These are phyloP conservation scores for Andricus curvator DNA, from an alignment of 2,888 invertebrate genomes.

Conservation along the genomic window DNA sequence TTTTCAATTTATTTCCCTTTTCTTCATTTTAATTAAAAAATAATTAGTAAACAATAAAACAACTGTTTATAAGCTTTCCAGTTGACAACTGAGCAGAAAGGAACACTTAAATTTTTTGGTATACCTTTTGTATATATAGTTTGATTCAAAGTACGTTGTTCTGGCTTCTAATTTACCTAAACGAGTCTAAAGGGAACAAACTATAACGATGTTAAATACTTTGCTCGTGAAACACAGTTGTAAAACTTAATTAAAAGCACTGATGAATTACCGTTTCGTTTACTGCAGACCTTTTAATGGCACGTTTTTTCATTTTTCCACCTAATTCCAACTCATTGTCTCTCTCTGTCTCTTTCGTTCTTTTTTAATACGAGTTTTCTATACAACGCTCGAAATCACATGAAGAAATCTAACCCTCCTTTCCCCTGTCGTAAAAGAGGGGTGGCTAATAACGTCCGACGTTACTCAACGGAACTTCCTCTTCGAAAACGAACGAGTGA, in stretches of 20 bases:
- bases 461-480: slow-evolving; percentile 43
- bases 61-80: not conserved
- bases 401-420: slow-evolving; percentile 41
- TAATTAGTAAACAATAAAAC: not conserved
- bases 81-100: too few relatives aligned
- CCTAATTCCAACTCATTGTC: not conserved
- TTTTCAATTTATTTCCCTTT: not conserved
- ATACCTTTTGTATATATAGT: not conserved
- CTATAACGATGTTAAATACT: not conserved
- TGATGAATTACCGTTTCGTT: slow-evolving; percentile 6
- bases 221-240: slow-evolving; percentile 5
- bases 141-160: not conserved
- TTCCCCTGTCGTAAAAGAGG: slow-evolving; percentile 38
- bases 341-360: not conserved
- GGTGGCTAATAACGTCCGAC: slow-evolving; percentile 46
- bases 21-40: not conserved
- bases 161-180: not conserved
- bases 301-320: slow-evolving; percentile 8
- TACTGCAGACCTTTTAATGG: slow-evolving; percentile 6
- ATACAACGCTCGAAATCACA: slow-evolving; percentile 24
- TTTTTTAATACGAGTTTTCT: slow-evolving; percentile 9
- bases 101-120: not conserved
- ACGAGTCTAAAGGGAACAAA: not conserved
- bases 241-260: slow-evolving; percentile 15
- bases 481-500: slow-evolving; percentile 41